These are phyloP conservation scores for Mungos mungo DNA, from an alignment of 2,113 vertebrate genomes.

Conservation along the genomic window DNA sequence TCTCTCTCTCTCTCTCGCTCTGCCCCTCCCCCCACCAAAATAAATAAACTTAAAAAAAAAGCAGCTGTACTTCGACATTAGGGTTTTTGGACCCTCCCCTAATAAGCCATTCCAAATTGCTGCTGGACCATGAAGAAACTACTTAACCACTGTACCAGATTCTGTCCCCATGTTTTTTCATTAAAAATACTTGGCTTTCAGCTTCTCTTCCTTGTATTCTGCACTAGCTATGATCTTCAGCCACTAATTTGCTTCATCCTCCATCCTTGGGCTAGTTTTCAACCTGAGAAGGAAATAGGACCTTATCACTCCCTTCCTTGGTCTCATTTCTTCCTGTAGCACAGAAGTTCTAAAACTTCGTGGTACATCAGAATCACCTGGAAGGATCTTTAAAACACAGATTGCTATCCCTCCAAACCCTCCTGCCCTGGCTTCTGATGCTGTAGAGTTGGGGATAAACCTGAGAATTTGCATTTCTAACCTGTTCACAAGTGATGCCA, in stretches of 20 bases:
- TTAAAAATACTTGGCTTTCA: not conserved
- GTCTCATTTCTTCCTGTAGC: not conserved
- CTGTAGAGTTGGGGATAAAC: rapidly evolving
- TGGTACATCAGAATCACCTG: not conserved
- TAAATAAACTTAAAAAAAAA: no score
- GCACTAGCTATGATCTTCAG: not conserved
- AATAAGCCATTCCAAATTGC: not conserved
- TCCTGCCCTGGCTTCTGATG: not conserved
- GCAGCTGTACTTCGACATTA: not conserved
- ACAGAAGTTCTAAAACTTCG: not conserved
- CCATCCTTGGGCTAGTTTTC: not conserved
- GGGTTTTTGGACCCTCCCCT: not conserved
- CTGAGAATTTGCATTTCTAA: not conserved
- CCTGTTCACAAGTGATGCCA: not conserved
- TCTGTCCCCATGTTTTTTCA: not conserved
- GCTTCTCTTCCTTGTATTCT: not conserved
- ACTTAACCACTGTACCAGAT: not conserved
- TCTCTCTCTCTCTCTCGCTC: no score
- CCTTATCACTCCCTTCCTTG: not conserved
- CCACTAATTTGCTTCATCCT: not conserved
- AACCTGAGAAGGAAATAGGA: not conserved
- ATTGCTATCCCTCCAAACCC: not conserved
- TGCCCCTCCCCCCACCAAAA: no score
- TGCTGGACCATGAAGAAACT: not conserved
- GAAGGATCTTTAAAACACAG: not conserved